Evolutionary conservation across 2,888 invertebrate genomes (phyloP), one percentile per base, ranked within the genome.

Genomic region (Aricia artaxerxes): DNA sequence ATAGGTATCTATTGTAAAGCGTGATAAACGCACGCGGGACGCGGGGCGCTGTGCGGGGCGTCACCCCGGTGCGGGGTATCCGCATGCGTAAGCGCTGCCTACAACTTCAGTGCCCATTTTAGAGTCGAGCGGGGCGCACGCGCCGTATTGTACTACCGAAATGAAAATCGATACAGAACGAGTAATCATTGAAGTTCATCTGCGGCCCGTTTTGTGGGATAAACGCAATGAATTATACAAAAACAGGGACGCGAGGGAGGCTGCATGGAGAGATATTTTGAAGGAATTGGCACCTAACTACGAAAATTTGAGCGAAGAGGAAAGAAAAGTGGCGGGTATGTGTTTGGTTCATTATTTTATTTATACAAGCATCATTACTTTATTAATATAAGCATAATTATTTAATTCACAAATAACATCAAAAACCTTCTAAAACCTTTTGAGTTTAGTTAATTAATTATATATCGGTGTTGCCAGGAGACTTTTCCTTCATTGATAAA

Each of bases 381-480:
- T 57, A 57, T 57, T 57, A 57, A 57, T 57, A 57, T 57, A 57
- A 57, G 53, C 53, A 57, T 57, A 57, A 57, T 57, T 57, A 57
- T 57, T 57, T 57, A 57, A 57, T 57, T 57, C 53, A 57, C 53
- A 57, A 57, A 57, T 57, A 57, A 57, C 53, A 57, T 57, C 53
- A 57, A 57, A 57, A 57, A 57, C 53, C 53, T 57, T 57, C 53
- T 57, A 57, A 57, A 57, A 57, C 53, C 53, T 57, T 57, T 57
- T 57, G 53, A 57, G 53, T 57, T 57, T 57, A 57, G 53, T 57
- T 57, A 57, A 57, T 57, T 57, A 57, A 57, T 57, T 57, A 57
- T 57, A 57, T 57, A 57, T 57, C 53, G 53, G 53, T 83, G 79
- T 80, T 79, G 79, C 80, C 76, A 77, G n/a, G 76, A 49, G 16